Evolutionary conservation across 2,888 invertebrate species (phyloP).

Genomic region (Diarsia brunnea): DNA sequence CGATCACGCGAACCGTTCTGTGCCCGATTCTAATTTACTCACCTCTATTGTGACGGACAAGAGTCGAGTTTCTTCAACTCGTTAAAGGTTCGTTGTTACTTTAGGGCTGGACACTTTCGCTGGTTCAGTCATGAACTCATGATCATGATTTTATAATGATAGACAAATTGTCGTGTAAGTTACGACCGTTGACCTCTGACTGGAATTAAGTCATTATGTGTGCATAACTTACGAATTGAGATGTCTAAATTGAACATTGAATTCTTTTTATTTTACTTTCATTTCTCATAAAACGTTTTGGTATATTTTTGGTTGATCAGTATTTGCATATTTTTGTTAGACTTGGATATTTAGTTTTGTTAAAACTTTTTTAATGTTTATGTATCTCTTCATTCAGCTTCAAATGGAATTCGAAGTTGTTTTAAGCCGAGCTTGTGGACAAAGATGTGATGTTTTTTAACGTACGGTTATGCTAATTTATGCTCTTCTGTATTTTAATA

Average conservation of each 20-base stretch:
- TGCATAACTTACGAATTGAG: constrained; percentile 43
- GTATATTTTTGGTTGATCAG: neutral
- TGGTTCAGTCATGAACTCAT: constrained; percentile 46
- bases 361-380: neutral
- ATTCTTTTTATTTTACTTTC: constrained; percentile 58
- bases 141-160: constrained; percentile 77
- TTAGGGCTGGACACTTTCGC: constrained; percentile 67
- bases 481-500: constrained; percentile 35
- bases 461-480: constrained; percentile 25
- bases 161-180: constrained; percentile 76
- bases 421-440: neutral
- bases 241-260: constrained; percentile 51
- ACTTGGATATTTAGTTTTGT: neutral
- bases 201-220: constrained; percentile 63
- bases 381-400: neutral
- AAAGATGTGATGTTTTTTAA: neutral
- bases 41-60: constrained; percentile 55
- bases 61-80: constrained; percentile 47
- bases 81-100: constrained; percentile 35
- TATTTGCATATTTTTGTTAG: constrained; percentile 32
- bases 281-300: constrained; percentile 37
- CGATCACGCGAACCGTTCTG: constrained; percentile 75
- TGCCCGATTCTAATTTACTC: constrained; percentile 59
- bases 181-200: constrained; percentile 76
- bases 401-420: constrained; percentile 6